A percentile compares a stretch with the other conserved stretches of the same genome.
phyloP scores from a whole-genome alignment of 1,140 invertebrate genomes.

The Calosoma granatense region DNA sequence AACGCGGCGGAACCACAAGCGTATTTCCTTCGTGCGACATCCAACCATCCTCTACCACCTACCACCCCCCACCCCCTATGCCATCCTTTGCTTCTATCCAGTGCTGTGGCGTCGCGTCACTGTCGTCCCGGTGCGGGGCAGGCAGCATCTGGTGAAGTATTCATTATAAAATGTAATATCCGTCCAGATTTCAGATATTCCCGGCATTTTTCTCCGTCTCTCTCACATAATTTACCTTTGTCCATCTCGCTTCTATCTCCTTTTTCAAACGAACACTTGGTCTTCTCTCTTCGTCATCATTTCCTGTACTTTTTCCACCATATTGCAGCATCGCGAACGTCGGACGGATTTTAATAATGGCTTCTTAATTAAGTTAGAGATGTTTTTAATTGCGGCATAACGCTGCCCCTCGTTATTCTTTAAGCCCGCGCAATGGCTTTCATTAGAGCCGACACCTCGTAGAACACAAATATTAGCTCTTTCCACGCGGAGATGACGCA shows the following conservation, averaged over 20 bases:
- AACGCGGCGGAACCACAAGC: neutral
- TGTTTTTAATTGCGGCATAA: constrained; percentile 31
- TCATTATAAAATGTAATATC: constrained; percentile 28
- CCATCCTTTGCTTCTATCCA: neutral
- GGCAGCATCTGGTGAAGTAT: constrained; percentile 23
- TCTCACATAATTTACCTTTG: neutral
- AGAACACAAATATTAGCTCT: constrained; percentile 27
- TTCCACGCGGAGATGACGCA: too few species aligned
- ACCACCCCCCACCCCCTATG: neutral
- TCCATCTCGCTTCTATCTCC: neutral
- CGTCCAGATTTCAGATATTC: constrained; percentile 23
- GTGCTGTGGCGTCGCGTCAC: too few species aligned
- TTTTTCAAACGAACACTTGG: too few species aligned
- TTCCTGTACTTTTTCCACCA: constrained; percentile 20
- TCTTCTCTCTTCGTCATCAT: constrained; percentile 10
- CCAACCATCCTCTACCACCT: neutral
- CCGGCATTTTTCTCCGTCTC: constrained; percentile 24
- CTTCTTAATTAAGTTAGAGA: constrained; percentile 32
- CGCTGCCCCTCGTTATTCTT: constrained; percentile 20
- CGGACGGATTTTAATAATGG: constrained; percentile 29
- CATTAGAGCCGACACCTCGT: constrained; percentile 29
- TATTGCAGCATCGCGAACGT: constrained; percentile 17
- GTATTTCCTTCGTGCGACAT: neutral
- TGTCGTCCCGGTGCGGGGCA: too few species aligned
- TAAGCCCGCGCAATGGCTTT: constrained; percentile 25